Evolutionary conservation across 2,797 vertebrate species (phyloP), one percentile per base, ranked within the genome.

Genomic region (Enoplosus armatus): DNA sequence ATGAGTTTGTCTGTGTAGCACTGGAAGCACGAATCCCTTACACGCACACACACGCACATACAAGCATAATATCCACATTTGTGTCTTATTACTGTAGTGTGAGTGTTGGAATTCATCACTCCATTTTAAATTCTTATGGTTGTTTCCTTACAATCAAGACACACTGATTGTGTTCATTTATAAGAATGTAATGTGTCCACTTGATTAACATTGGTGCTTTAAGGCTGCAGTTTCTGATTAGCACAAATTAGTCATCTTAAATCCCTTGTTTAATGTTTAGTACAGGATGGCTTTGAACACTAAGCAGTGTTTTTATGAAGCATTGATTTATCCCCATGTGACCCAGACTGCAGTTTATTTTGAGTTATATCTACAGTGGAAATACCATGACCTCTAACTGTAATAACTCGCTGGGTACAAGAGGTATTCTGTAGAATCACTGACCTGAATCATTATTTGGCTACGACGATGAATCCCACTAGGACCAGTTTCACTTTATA

Each of bases 1-100:
- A 85, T 87, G 72, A 83, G 51, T 82, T 86, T 80, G 80, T 84
- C 48, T 80, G 35, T 85, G 80, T 64, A 82, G 75, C 83, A 83
- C 87, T 79, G 83, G 74, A 91, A 87, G 72, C 76, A 86, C 64
- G 62, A 67, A 70, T 51, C 56, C 58, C 26, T 60, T 33, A 77
- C 54, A 48, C 60, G 65, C 59, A 55, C 41, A 78, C 67, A 73
- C 33, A 63, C 26, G 27, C 31, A 29, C 61, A 75, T 20, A 43
- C 41, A 64, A 72, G 54, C 72, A 63, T 33, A 58, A 65, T 60
- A 66, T 67, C 79, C 6, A 24, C 71, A 72, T 78, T 54, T 51
- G 72, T 87, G 80, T 91, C 81, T 90, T 90, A 79, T 50, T 48
- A 39, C 63, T 63, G 54, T 72, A 51, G 47, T 45, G 15, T 47